Evolutionary conservation across 2,113 vertebrate genomes (phyloP), one percentile per base, ranked within the genome.

Genomic region (Syngnathus floridae): DNA sequence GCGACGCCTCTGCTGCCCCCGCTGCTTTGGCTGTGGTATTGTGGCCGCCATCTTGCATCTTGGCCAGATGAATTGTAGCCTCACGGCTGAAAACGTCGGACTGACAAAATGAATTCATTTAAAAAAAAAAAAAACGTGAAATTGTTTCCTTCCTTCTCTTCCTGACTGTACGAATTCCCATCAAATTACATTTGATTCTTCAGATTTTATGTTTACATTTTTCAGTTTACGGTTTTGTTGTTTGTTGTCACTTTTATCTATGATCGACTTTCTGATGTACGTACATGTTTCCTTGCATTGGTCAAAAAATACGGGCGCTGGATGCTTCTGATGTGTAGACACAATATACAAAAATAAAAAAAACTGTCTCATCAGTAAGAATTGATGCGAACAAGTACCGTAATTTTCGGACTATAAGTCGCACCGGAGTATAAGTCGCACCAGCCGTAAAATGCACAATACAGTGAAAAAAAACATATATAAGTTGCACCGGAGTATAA

Each of bases 71-170:
- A 56, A 46, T 88, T 90, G 86, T 87, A 89, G 90, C 86, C 76
- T 71, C 66, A 19, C 37, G 11, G 64, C 73, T 36, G 62, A 65
- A 31, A 60, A 67, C 65, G 60, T 48, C 74, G 59, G 83, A 90
- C 85, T 82, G 83, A 84, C 62, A 73, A 65, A 84, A 78, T 64
- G 73, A 73, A 83, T 88, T 89, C 89, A 85, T 89, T 89, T 31
- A 88, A 84, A 69, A 73, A 80, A 69, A 77, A 62, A 72, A 58
- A 72, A 72, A 79, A 73, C 51, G 67, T 69, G 68, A 81, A 76
- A 65, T 69, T 2, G 73, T 76, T 71, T 71, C 76, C 74, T 82
- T 82, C 86, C 75, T 88, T 83, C 80, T 83, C 76, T 62, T 74
- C 75, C 73, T 85, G 13, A 80, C 85, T 80, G 83, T 88, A 82